Evolutionary conservation across 1,140 invertebrate species (phyloP), one percentile per base, ranked within the genome.

Genomic region (Uloborus diversus): DNA sequence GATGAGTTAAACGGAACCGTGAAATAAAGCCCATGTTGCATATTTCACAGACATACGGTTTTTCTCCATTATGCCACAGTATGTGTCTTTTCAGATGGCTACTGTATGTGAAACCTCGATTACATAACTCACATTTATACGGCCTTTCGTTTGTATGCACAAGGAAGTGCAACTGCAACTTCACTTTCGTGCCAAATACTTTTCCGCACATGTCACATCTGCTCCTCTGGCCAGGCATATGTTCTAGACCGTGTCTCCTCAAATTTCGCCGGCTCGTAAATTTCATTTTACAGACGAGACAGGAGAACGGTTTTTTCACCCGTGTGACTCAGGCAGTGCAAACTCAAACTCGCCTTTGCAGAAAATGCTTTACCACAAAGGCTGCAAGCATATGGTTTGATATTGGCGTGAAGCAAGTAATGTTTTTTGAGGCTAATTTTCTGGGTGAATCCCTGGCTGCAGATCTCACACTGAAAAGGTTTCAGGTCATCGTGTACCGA

Each of bases 51-150:
- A 84, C 79, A 65, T 86, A 87, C 4, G 87, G 86, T 4, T 84
- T 85, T 5, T 85, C 85, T 17, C 86, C 86, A 1, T 85, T 85
- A 66, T 88, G 87, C 20, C 86, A 83, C 30, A 85, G 81, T 1
- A 87, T 84, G 76, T 88, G 87, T 68, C 86, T 85, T 66, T 87
- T 87, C 23, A 88, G 76, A 73, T 87, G 86, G 64, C 86, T 86
- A 7, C 85, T 86, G 64, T 86, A 85, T 14, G 87, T 87, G 85
- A 89, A 89, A 23, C 87, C 88, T 81, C 88, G 88, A 42, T 85
- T 84, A 83, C 90, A 91, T 1, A 89, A 85, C 28, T 85, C 82
- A 84, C 90, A 90, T 49, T 86, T 85, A 82, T 86, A 90, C 3
- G 89, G 88, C 71, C 88, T 85, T n/a, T 89, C 87, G 23, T 65